Base-by-base conservation (phyloP, 2,888 invertebrate species). In the Aphidoletes aphidimyza region DNA sequence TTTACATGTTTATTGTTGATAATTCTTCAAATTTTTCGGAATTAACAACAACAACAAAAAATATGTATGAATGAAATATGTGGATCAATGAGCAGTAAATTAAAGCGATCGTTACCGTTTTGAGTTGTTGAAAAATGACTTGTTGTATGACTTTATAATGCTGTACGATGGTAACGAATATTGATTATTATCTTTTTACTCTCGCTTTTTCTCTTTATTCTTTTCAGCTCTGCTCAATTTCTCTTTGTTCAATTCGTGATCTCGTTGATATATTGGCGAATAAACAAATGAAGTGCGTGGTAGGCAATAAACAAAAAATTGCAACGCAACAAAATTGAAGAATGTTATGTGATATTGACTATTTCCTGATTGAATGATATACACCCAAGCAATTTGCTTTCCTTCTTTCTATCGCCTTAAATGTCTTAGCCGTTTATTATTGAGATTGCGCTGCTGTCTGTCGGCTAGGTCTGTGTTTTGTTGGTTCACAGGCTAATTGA, bases 91-190 rank as follows among this genome's bases (percentile, higher is more conserved):
- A 69, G 34, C n/a, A 69, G 69, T 69, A 69, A 69, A 69, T 69
- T 69, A 69, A 69, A 69, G 14, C 34, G 69, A 69, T 69, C 69
- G 69, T 69, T 30, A 69, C 69, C 69, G 69, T 69, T 69, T 42
- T 69, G 69, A 30, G 14, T 69, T 69, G 30, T 69, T 69, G 69
- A 30, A 30, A 69, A 69, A 69, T 69, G 69, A 14, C 34, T 69
- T 69, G 69, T 69, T 69, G 69, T 69, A 69, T 14, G 69, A 69
- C 30, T 69, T 30, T 69, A 69, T 30, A 30, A 30, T 69, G 34
- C 69, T n/a, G 34, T 26, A 69, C 69, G 8, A 69, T 69, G 69
- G 30, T 69, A 69, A 34, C 69, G 69, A 69, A 69, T 69, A 69
- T 69, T 69, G 69, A 69, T 69, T 69, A 34, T 69, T 69, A 11